Evolutionary conservation across 2,113 vertebrate species (phyloP).

Genomic region (Mionectes macconnelli): DNA sequence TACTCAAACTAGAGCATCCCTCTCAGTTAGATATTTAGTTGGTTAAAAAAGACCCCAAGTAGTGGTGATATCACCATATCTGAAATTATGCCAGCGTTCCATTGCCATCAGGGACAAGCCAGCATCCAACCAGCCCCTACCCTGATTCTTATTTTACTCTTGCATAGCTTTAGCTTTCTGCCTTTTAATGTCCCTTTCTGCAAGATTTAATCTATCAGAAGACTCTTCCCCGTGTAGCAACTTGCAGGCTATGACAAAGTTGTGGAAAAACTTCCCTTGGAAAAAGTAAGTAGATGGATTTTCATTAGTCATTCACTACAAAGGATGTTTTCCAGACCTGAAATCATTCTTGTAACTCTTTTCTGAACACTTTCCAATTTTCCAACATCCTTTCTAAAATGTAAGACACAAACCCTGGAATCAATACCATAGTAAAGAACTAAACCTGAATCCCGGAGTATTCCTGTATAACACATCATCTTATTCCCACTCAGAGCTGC

Average conservation of each 20-base stretch:
- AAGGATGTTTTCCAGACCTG: conserved; percentile 67
- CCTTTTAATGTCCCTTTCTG: conserved; percentile 28
- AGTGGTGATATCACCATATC: neutral
- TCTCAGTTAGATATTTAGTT: neutral
- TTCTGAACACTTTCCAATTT: conserved; percentile 58
- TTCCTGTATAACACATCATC: neutral
- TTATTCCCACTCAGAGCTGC: neutral
- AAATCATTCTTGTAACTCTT: conserved; percentile 58
- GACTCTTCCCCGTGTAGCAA: conserved; percentile 51
- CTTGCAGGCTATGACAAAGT: conserved; percentile 62
- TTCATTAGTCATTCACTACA: conserved; percentile 65
- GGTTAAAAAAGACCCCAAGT: neutral
- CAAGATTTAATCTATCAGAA: conserved; percentile 55
- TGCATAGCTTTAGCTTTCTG: neutral
- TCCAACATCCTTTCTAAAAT: conserved; percentile 38
- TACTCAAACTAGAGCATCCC: neutral
- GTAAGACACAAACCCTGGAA: conserved; percentile 1
- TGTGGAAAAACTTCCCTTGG: conserved; percentile 55
- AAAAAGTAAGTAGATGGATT: conserved; percentile 61
- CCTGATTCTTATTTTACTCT: neutral
- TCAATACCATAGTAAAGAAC: neutral
- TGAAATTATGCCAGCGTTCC: neutral
- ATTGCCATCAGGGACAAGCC: neutral
- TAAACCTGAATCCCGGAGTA: neutral
- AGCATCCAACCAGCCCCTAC: neutral